Evolutionary conservation across 92 coral and sea anemone species (phyloP).

Genomic region (Porites lobata): DNA sequence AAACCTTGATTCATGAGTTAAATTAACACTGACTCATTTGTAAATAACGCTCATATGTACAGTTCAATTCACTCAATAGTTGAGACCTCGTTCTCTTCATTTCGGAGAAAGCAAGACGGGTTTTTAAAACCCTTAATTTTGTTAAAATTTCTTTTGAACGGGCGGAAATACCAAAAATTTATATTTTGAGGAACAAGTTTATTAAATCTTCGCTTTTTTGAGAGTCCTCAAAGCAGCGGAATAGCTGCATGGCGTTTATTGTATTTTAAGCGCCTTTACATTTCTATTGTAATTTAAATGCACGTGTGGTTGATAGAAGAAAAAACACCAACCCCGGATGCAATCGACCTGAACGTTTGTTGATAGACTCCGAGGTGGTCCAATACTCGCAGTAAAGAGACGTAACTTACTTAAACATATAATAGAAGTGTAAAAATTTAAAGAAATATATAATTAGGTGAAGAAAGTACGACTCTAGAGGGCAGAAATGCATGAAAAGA

Average conservation of each 20-base stretch:
- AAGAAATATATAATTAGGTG: neutral
- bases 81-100: neutral
- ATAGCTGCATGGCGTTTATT: neutral
- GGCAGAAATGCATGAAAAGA: too few relatives aligned
- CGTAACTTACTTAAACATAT: neutral
- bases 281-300: slow-evolving; percentile 35
- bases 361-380: neutral
- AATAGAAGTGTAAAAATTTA: neutral
- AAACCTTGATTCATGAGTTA: neutral
- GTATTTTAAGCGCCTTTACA: neutral
- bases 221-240: neutral
- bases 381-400: slow-evolving; percentile 3
- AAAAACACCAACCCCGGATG: neutral
- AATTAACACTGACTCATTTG: neutral
- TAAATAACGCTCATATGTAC: slow-evolving; percentile 29
- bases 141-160: neutral
- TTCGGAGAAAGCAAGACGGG: neutral
- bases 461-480: neutral
- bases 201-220: neutral
- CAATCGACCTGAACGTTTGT: neutral
- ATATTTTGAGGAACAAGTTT: too few relatives aligned
- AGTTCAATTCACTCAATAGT: neutral
- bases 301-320: neutral
- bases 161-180: too few relatives aligned
- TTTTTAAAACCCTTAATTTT: neutral